Evolutionary conservation across 2,113 vertebrate genomes (phyloP), one percentile per base, ranked within the genome.

Genomic region (Rhodinocichla rosea): DNA sequence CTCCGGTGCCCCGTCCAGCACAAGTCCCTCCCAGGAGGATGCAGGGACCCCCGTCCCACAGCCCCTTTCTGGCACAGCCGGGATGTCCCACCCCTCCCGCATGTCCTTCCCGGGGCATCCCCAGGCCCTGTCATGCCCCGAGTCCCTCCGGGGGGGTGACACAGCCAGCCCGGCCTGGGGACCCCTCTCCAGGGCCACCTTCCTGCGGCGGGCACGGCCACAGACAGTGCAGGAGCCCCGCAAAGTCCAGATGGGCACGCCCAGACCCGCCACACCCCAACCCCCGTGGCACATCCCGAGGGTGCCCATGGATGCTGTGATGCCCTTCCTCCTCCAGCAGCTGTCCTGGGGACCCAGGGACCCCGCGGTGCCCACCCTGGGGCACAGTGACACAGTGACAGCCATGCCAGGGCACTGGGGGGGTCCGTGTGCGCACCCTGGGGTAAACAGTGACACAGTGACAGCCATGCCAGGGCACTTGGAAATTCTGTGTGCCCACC

Each of bases 251-350:
- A 5, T 13, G 39, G 49, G 14, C 22, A 21, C 4, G 0, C 12
- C 5, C 0, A 3, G 50, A 2, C 10, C 52, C 11, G 13, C 2
- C 26, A 49, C 19, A 19, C 71, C 71, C 60, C 1, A 3, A 9
- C 4, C 16, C 52, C 39, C 1, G 45, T 0, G 6, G 4, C n/a
- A 67, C 15, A 1, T 12, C 50, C 22, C 6, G 1, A 3, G 62
- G 42, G 27, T 62, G 32, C 0, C 15, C 30, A 3, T 0, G 30
- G 28, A 45, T 10, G 27, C 20, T 1, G 18, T 0, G n/a, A 77
- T 27, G 56, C 18, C 68, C 44, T 10, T 23, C 13, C 2, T 17
- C 6, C 44, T 6, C 9, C 68, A 35, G 19, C 35, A 16, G 9
- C 81, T 17, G 5, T 3, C 56, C 67, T 33, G 55, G n/a, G 13